Evolutionary conservation across 2,797 vertebrate species (phyloP), one percentile per base, ranked within the genome.

Genomic region (Periparus ater): DNA sequence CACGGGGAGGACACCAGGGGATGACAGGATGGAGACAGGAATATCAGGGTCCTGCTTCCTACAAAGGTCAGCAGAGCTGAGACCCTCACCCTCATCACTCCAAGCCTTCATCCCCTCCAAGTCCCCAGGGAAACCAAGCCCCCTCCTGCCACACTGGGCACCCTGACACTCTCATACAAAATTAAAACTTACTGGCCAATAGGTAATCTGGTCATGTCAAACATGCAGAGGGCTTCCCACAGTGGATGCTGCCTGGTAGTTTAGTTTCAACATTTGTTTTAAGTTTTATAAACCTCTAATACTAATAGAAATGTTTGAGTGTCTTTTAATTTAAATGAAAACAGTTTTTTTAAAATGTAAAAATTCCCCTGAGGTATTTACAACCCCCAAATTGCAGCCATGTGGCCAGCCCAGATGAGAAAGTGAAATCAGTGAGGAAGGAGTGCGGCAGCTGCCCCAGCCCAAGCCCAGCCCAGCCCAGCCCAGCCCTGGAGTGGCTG

Each of bases 351-450:
- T 85, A 32, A 21, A 62, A 86, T 94, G 91, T 76, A 90, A 83
- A 94, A 92, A 73, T 85, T 66, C 89, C 93, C 95, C 48, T 25
- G 93, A 85, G 91, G 85, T 94, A 92, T 93, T 95, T 92, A 96
- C 87, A 91, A 63, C 51, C 76, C 95, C 91, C 79, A 92, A 88
- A 92, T 90, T 84, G 57, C 93, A 96, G 95, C 85, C 95, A 94
- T 84, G 91, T 91, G 94, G 86, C 90, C 11, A 0, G 78, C 67
- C 74, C 78, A 70, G 88, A 92, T 2, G 27, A 89, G 82, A 92
- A 94, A 92, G 89, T 91, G 91, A 89, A 94, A 92, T 5, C 0
- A 1, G 66, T 74, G 70, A 76, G 87, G 76, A 85, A 65, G 36
- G 44, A 85, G 73, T 2, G 0, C 53, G 79, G 80, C 4, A 19